Percentiles rank a stretch among this genome's conserved stretches.
Evolutionary conservation across 2,888 invertebrate genomes (phyloP).

Genomic region (Mythimna albipuncta): DNA sequence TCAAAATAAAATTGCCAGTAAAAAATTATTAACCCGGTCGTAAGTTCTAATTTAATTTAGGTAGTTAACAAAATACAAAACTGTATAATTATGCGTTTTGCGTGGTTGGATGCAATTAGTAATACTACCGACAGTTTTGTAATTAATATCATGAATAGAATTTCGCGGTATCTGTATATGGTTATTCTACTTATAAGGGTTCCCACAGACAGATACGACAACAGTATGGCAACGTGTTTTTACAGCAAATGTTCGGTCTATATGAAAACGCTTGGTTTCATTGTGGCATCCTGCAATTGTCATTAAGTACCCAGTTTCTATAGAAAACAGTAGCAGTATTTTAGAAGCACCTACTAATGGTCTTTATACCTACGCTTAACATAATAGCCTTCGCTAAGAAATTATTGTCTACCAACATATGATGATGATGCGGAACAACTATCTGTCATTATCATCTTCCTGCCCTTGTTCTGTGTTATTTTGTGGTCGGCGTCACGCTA

Average conservation of each 20-base stretch:
- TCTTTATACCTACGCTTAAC: too few species aligned
- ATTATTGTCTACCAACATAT: too few species aligned
- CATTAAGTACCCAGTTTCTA: too few species aligned
- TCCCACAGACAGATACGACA: neutral
- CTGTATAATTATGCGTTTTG: constrained; percentile 17
- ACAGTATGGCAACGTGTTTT: neutral
- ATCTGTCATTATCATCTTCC: too few species aligned
- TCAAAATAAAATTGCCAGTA: neutral
- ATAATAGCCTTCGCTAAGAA: too few species aligned
- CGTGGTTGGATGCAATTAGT: constrained; percentile 29
- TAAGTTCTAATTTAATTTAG: neutral
- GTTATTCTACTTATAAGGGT: neutral
- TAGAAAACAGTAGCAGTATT: too few species aligned
- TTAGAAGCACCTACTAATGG: too few species aligned
- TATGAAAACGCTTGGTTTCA: too few species aligned
- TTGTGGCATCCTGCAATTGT: too few species aligned
- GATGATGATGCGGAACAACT: too few species aligned
- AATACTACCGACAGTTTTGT: neutral
- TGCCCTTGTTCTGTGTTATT: too few species aligned
- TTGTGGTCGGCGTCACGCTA: too few species aligned
- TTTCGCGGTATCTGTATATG: neutral
- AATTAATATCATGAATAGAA: constrained; percentile 24
- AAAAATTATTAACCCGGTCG: neutral
- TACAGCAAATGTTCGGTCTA: neutral
- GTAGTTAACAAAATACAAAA: constrained; percentile 1